phyloP scores from a whole-genome alignment of 2,888 invertebrate species.

The Xiphydria camelus region DNA sequence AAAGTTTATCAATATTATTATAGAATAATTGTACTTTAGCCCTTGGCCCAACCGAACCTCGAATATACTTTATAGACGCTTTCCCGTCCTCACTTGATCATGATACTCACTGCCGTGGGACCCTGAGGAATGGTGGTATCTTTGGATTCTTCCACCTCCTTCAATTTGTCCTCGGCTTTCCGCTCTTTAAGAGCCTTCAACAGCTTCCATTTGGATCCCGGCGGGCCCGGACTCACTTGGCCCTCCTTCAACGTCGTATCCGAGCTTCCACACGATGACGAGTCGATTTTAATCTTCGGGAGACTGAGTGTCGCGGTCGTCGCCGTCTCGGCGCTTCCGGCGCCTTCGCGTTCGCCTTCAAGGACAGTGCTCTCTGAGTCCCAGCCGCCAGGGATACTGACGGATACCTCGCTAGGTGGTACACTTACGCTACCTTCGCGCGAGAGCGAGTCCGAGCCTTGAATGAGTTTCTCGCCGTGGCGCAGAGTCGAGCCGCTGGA shows the following conservation, averaged over 20 bases:
- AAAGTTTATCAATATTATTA: too few species aligned
- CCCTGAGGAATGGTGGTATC: slow-evolving; percentile 42
- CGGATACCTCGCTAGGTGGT: slow-evolving; percentile 54
- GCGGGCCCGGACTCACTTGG: slow-evolving; percentile 60
- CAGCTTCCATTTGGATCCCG: slow-evolving; percentile 88
- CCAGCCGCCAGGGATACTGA: slow-evolving; percentile 55
- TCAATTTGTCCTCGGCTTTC: slow-evolving; percentile 84
- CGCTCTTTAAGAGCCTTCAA: slow-evolving; percentile 86
- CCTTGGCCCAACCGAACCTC: slow-evolving; percentile 40
- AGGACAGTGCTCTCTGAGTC: slow-evolving; percentile 55
- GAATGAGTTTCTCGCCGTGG: slow-evolving; percentile 47
- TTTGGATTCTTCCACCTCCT: slow-evolving; percentile 56
- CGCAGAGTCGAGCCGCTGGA: slow-evolving; percentile 57
- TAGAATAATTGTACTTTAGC: slow-evolving; percentile 3
- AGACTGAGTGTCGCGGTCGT: slow-evolving; percentile 53
- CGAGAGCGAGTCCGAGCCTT: slow-evolving; percentile 51
- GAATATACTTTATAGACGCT: slow-evolving; percentile 52
- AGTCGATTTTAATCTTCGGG: slow-evolving; percentile 61
- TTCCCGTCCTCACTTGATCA: slow-evolving; percentile 55
- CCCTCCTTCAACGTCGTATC: slow-evolving; percentile 54
- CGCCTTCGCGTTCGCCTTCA: slow-evolving; percentile 50
- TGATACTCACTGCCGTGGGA: slow-evolving; percentile 54
- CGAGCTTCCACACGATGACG: slow-evolving; percentile 49
- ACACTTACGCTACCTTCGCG: slow-evolving; percentile 57
- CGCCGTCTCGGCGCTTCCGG: slow-evolving; percentile 46